Base-by-base conservation (phyloP, 2,113 vertebrate genomes). In the Mola mola region DNA sequence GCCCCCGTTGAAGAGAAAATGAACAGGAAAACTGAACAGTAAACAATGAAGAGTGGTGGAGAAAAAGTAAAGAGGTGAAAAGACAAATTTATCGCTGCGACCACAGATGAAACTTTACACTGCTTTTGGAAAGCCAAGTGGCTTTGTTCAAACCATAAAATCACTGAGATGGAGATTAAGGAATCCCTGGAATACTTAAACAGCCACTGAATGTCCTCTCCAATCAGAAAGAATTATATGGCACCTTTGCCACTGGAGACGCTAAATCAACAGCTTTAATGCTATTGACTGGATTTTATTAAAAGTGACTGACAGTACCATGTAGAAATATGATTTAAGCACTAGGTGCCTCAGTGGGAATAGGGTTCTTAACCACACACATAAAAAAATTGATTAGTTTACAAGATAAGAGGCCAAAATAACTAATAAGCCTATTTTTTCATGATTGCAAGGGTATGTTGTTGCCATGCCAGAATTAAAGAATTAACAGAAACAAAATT, bases 121-220 rank as follows among this genome's bases (percentile, higher is more conserved):
- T 49, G 66, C 36, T 53, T 1, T 2, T 38, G 66, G 55, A 62
- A 66, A 55, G n/a, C 50, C 70, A 74, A 75, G 79, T 78, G 66
- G 67, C 57, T 79, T 79, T 63, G 50, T 50, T 69, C 55, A 37
- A 62, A 78, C 70, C 37, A 11, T 2, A 8, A 48, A 22, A 71
- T 72, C 49, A 46, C 51, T 33, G 72, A 72, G 65, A 55, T 66
- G 62, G 72, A 78, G 81, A 77, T 81, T 72, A 83, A 55, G 63
- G 51, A 78, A 55, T 53, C 13, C 20, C 53, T 52, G 41, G 37
- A 74, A 75, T 22, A 42, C 40, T 66, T 42, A 50, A 37, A 15
- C 51, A 75, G 55, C 43, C 40, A 19, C 11, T n/a, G 67, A 37
- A 68, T 73, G 52, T 81, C 77, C 58, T n/a, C 48, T 37, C 33